phyloP scores from a whole-genome alignment of 37 sponge, comb jelly and placozoan genomes.

The Agelas oroides region DNA sequence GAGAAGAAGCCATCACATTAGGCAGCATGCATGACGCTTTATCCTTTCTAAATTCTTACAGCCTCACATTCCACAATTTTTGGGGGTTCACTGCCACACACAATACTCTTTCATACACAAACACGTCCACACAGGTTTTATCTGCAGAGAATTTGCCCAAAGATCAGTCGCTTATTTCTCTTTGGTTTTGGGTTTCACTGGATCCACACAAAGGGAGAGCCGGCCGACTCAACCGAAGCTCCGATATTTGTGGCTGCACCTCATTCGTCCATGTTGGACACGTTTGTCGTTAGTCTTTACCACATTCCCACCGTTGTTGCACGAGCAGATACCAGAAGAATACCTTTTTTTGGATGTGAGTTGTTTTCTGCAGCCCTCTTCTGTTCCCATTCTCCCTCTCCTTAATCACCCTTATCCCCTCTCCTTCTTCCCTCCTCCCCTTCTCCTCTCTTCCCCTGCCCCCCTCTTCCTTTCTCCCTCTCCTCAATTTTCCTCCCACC shows the following conservation, averaged over 20 bases:
- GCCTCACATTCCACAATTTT: neutral
- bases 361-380: neutral
- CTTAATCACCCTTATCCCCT: too few relatives aligned
- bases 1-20: too few relatives aligned
- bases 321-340: slow-evolving; percentile 2
- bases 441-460: neutral
- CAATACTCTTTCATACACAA: too few relatives aligned
- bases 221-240: slow-evolving; percentile 34
- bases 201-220: slow-evolving; percentile 46
- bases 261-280: slow-evolving; percentile 72
- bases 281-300: slow-evolving; percentile 25
- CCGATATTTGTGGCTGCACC: slow-evolving; percentile 70
- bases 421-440: neutral
- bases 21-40: too few relatives aligned
- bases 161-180: slow-evolving; percentile 27
- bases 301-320: slow-evolving; percentile 52
- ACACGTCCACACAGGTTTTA: too few relatives aligned
- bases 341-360: slow-evolving; percentile 76
- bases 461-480: neutral
- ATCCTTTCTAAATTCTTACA: neutral
- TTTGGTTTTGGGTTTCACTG: slow-evolving; percentile 76
- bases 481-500: too few relatives aligned
- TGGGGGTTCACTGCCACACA: too few relatives aligned
- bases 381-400: neutral
- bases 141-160: slow-evolving; percentile 2